Evolutionary conservation across 2,797 vertebrate species (phyloP), one percentile per base, ranked within the genome.

Genomic region (Arrhamphus sclerolepis): DNA sequence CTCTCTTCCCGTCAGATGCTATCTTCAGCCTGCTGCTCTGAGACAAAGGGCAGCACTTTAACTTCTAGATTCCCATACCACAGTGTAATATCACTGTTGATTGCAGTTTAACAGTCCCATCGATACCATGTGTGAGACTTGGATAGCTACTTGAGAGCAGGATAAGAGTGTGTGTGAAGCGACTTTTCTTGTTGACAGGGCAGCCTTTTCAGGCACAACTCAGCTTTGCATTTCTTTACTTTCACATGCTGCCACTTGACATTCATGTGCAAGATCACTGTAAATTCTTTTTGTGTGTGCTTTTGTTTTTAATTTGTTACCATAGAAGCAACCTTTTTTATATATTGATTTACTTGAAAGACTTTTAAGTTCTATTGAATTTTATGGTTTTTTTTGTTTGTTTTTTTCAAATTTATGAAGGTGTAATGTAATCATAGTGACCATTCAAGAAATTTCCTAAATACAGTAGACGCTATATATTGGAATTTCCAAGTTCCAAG

Each of bases 41-140:
- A 87, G 87, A 90, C 80, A 79, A 91, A 89, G 79, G 73, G 81
- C 68, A 49, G 48, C 72, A 78, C 80, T 85, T 79, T 88, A 74
- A 82, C 77, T 81, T 87, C 86, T 83, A 77, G 85, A 84, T 89
- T 80, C 77, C 68, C 64, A 56, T 70, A 82, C 82, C 24, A 62
- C 62, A 82, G 59, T 81, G 77, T 87, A 91, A 89, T 83, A 84
- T 89, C 78, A 60, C 53, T 50, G 66, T 62, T 90, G 89, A 92
- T 91, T 88, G 86, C 76, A 80, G 69, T 87, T 84, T 86, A 80
- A 89, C 81, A 64, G 81, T 70, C 59, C 63, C 82, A 89, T 91
- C 70, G 50, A 83, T 88, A 78, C 29, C 29, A 28, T 17, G 41
- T 39, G 56, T 68, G 78, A 47, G 42, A 73, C 74, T 46, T 51